Base-by-base conservation (phyloP, 2,113 vertebrate species). In the Mustela lutreola region DNA sequence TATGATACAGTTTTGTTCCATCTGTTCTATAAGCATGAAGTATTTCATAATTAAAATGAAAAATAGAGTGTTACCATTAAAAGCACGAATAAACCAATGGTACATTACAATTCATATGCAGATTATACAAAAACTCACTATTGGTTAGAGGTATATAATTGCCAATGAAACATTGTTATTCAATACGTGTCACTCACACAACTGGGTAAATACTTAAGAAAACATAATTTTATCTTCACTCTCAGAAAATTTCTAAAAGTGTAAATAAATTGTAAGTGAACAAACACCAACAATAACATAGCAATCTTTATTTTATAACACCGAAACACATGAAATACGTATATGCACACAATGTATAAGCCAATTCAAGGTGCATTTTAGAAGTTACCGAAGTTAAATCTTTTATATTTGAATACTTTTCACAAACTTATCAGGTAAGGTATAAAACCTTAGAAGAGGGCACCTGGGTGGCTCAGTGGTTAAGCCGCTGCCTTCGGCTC, bases 31-130 rank as follows among this genome's bases (percentile, higher is more conserved):
- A 82, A 75, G 53, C 63, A n/a, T 75, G 45, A 56, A 88, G n/a
- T 82, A 82, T 48, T 82, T 87, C 26, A 28, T 75, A 96, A 82
- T 48, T 92, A 65, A 88, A 87, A 82, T 95, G n/a, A 96, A 96
- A 92, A 96, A 88, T 22, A 91, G 19, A 82, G n/a, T 75, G 5
- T 33, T 89, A 76, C 19, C 12, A 78, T 84, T 70, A 83, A 78
- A 84, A 70, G 48, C 19, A 84, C 19, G 70, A 63, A 58, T 10
- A 75, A 60, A 39, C 58, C 39, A 96, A 78, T 50, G 14, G 48
- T 26, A 70, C 4, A 82, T n/a, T 81, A 48, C 18, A 26, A 56
- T 33, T 53, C 19, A 78, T 16, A 89, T 70, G 4, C 33, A 70
- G 28, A 8, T 50, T 15, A 58, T 2, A 45, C 10, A 60, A 76